These are phyloP conservation scores for Chamaea fasciata DNA, from an alignment of 2,113 vertebrate species.

Conservation along the genomic window DNA sequence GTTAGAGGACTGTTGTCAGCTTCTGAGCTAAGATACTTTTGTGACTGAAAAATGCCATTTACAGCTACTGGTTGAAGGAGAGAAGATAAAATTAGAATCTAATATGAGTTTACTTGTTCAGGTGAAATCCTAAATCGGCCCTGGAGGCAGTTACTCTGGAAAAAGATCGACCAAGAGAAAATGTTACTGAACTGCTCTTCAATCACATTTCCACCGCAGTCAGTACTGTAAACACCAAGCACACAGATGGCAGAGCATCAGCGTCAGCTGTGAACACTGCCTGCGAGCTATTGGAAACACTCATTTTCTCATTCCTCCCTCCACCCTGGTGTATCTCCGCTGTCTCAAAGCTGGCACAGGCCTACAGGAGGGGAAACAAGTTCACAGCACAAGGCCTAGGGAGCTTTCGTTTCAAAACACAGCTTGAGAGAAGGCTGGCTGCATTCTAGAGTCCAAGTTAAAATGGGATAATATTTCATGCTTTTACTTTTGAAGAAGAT, in stretches of 20 bases:
- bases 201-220: not conserved
- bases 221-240: not conserved
- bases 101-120: not conserved
- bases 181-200: not conserved
- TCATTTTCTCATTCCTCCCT: not conserved
- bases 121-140: not conserved
- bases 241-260: constrained; percentile 20
- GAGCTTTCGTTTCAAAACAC: not conserved
- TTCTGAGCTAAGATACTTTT: not conserved
- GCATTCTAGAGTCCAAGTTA: not conserved
- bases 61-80: not conserved
- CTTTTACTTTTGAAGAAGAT: not conserved
- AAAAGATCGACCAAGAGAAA: not conserved
- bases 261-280: not conserved
- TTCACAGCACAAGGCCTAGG: not conserved
- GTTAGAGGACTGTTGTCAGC: not conserved
- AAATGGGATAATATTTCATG: not conserved
- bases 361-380: not conserved
- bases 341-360: not conserved
- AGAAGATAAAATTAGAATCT: constrained; percentile 18
- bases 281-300: not conserved
- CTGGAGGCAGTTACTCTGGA: not conserved
- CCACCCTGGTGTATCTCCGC: not conserved
- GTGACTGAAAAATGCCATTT: constrained; percentile 16
- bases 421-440: not conserved